Evolutionary conservation across 2,113 vertebrate species (phyloP), one percentile per base, ranked within the genome.

Genomic region (Mormyrus iriodes): DNA sequence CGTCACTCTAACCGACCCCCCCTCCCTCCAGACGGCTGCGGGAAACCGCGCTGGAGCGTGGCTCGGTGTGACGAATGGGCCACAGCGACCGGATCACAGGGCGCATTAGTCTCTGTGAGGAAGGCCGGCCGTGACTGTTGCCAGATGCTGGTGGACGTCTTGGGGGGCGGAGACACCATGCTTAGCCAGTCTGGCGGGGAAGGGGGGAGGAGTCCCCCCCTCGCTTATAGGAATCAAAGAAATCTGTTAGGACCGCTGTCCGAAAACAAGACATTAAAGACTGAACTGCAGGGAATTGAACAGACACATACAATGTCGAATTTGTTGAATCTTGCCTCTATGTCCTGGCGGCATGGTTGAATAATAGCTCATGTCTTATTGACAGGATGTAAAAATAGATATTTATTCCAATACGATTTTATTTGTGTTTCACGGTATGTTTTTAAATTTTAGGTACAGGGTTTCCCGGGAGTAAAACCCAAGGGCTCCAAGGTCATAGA

Each of bases 211-310:
- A n/a, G n/a, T n/a, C 7, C 55, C 55, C 55, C 55, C 55, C 93
- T 90, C 91, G 52, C 92, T 92, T 93, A 90, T 90, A 93, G 90
- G 91, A 91, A 93, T 92, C 93, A 92, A 93, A 93, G 95, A 95
- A 95, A 94, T 92, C 92, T 92, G 93, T 94, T 94, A 92, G 89
- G 89, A 95, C 92, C 94, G 93, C 93, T 92, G 89, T 92, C 89
- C 91, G 90, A 46, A 88, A 84, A 31, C 90, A 90, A 92, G 86
- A 51, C 85, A 89, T 58, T 87, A 58, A 87, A 46, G 53, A 87
- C 24, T 46, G n/a, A 58, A 58, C 52, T 35, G 17, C 86, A 3
- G 49, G 24, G 19, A 55, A 10, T n/a, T 3, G 12, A 73, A 27
- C 52, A 58, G 31, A 87, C 39, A 61, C 35, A 2, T 42, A n/a